Percentiles rank a stretch among this genome's conserved stretches.
These are phyloP conservation scores for Ellobius talpinus DNA, from an alignment of 2,113 vertebrate genomes.

Conservation along the genomic window DNA sequence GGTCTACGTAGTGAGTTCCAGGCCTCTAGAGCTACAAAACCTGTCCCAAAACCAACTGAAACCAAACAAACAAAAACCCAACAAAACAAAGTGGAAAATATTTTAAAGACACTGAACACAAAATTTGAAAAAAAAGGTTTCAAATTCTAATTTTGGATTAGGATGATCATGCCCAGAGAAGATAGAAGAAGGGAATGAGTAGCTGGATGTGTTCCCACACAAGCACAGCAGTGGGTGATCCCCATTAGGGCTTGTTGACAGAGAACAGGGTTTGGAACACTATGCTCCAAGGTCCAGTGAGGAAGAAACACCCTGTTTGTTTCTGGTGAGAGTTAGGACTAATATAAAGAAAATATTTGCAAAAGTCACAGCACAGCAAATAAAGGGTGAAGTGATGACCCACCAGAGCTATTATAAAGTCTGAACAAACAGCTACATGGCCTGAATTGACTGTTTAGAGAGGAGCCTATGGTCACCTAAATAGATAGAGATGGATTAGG, in stretches of 20 bases:
- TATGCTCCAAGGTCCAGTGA: background rate
- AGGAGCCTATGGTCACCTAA: background rate
- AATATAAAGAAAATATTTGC: background rate
- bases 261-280: too few species aligned
- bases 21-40: background rate
- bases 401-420: background rate
- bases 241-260: background rate
- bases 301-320: background rate
- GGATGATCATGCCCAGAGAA: background rate
- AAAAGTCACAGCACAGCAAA: background rate
- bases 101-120: background rate
- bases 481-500: background rate
- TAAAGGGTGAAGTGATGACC: background rate
- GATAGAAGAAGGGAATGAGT: background rate
- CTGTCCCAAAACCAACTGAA: background rate
- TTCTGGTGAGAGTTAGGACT: background rate
- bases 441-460: background rate
- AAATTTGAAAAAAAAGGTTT: background rate
- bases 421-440: too few species aligned
- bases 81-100: background rate
- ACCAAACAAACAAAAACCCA: background rate
- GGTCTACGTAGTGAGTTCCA: background rate
- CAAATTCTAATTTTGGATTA: background rate
- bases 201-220: background rate
- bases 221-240: background rate